These are phyloP conservation scores for Odontomachus brunneus DNA, from an alignment of 1,140 invertebrate genomes.

Conservation along the genomic window DNA sequence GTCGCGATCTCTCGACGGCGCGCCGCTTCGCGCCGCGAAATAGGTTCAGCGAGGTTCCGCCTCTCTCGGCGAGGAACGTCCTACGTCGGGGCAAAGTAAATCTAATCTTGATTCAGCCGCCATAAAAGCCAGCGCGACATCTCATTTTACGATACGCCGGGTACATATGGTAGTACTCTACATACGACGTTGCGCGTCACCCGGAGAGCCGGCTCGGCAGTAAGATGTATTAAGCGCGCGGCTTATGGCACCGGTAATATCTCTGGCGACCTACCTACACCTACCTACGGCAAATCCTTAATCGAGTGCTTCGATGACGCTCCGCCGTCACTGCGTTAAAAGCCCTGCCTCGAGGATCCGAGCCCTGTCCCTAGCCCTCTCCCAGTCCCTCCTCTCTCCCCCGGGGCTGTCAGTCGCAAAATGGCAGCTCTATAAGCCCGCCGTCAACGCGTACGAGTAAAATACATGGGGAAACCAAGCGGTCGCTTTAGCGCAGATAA, in stretches of 20 bases:
- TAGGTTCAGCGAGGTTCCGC: constrained; percentile 36
- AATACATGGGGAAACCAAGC: constrained; percentile 8
- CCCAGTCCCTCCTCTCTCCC: background rate
- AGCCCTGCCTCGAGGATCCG: constrained; percentile 42
- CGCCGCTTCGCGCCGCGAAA: constrained; percentile 5
- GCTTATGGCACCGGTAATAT: constrained; percentile 64
- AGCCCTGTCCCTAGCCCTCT: constrained; percentile 38
- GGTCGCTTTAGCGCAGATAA: constrained; percentile 18
- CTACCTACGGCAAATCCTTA: constrained; percentile 67
- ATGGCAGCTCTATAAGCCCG: constrained; percentile 9
- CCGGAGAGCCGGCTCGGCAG: background rate
- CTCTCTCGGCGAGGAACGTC: constrained; percentile 62
- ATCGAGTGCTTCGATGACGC: constrained; percentile 65
- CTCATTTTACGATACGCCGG: constrained; percentile 82
- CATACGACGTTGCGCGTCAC: constrained; percentile 40
- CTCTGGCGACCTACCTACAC: constrained; percentile 26
- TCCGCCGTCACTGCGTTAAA: constrained; percentile 54
- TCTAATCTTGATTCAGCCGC: constrained; percentile 82
- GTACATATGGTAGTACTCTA: constrained; percentile 73
- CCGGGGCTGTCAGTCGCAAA: constrained; percentile 31
- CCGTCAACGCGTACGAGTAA: background rate
- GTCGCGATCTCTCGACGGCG: constrained; percentile 10
- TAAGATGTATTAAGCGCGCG: constrained; percentile 65
- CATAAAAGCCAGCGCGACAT: constrained; percentile 81
- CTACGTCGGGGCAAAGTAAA: constrained; percentile 78